These are phyloP conservation scores for Ptilorrhoa leucosticta DNA, from an alignment of 2,113 vertebrate species.

Conservation along the genomic window DNA sequence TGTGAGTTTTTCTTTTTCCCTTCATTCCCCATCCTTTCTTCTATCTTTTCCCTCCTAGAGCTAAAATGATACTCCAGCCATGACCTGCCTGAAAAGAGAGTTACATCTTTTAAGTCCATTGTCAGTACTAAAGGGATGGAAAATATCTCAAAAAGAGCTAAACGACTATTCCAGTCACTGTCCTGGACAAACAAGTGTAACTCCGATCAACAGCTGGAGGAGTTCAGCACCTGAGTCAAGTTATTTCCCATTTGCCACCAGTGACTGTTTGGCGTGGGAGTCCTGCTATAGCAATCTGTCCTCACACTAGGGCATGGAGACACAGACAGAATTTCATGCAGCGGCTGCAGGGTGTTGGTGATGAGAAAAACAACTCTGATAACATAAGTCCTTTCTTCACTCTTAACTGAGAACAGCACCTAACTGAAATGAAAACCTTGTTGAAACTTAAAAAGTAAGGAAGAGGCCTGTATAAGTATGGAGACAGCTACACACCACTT, in stretches of 20 bases:
- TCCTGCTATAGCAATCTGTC: background rate
- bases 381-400: background rate
- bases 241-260: slow-evolving; percentile 1
- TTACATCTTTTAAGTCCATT: slow-evolving; percentile 34
- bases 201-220: slow-evolving; percentile 18
- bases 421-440: background rate
- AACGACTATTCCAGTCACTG: slow-evolving; percentile 32
- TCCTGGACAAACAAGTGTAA: slow-evolving; percentile 27
- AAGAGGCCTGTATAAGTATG: background rate
- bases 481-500: background rate
- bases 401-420: background rate
- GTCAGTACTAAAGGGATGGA: background rate
- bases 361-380: slow-evolving; percentile 41
- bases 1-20: background rate
- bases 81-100: background rate
- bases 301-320: background rate
- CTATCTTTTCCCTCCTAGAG: background rate
- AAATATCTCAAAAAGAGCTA: slow-evolving; percentile 19
- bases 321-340: slow-evolving; percentile 2
- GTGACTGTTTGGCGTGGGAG: background rate
- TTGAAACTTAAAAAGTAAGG: background rate
- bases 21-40: background rate
- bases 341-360: background rate
- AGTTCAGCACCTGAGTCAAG: slow-evolving; percentile 19
- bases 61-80: slow-evolving; percentile 9